These are phyloP conservation scores for Fistularia tabacaria DNA, from an alignment of 2,797 vertebrate genomes.

Conservation along the genomic window DNA sequence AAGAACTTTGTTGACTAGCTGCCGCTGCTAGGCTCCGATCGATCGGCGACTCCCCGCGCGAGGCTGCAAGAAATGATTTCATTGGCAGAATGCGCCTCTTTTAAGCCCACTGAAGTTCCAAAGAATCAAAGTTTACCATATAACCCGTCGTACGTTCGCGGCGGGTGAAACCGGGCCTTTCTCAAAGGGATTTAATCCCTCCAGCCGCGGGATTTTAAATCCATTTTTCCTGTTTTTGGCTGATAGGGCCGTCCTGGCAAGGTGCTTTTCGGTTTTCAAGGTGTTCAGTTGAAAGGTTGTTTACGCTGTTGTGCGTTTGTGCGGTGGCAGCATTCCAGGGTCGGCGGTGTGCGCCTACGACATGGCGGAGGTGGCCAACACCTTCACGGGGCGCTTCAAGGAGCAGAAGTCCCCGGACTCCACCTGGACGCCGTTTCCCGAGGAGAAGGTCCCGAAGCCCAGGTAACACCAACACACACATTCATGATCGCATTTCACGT, in stretches of 20 bases:
- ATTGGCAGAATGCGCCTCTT: too few species aligned
- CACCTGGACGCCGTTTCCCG: conserved; percentile 96
- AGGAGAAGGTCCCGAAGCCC: conserved; percentile 93
- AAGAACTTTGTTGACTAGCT: too few species aligned
- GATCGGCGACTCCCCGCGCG: too few species aligned
- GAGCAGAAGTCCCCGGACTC: conserved; percentile 98
- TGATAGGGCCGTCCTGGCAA: conserved; percentile 40
- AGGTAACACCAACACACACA: conserved; percentile 71
- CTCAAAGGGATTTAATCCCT: conserved; percentile 15
- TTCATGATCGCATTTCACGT: too few species aligned
- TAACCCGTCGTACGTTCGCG: too few species aligned
- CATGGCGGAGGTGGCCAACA: conserved; percentile 91
- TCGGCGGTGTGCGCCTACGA: conserved; percentile 98
- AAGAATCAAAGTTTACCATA: too few species aligned
- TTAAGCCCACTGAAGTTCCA: too few species aligned
- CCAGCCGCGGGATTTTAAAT: too few species aligned
- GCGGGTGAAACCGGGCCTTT: not conserved
- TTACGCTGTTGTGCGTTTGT: conserved; percentile 22
- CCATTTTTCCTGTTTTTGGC: conserved; percentile 26
- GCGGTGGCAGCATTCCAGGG: conserved; percentile 89
- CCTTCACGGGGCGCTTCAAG: conserved; percentile 97
- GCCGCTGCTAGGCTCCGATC: too few species aligned
- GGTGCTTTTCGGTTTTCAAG: conserved; percentile 49
- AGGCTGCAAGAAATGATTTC: too few species aligned
- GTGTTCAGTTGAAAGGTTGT: not conserved